phyloP scores from a whole-genome alignment of 2,113 vertebrate species.

The Hemiprocne comata region DNA sequence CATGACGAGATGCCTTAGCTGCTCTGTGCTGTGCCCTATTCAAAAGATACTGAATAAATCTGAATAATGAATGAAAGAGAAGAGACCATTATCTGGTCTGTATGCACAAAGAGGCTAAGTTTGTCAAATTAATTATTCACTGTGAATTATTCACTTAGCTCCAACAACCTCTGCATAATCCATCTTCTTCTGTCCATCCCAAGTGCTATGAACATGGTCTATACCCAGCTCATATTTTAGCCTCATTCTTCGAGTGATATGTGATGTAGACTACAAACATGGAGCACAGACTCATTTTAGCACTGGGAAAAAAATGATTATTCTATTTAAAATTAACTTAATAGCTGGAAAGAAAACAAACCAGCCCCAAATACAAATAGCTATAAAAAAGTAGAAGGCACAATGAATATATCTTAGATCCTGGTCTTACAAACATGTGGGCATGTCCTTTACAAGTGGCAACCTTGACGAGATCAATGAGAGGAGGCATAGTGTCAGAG shows the following conservation, averaged over 20 bases:
- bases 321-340: background rate
- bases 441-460: background rate
- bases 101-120: constrained; percentile 25
- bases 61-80: constrained; percentile 30
- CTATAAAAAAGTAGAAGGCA: background rate
- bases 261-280: background rate
- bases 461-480: background rate
- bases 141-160: constrained; percentile 55
- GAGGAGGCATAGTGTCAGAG: background rate
- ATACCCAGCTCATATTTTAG: background rate
- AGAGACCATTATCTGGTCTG: constrained; percentile 38
- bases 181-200: constrained; percentile 31
- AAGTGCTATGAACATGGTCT: background rate
- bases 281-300: background rate
- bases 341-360: background rate
- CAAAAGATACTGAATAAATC: constrained; percentile 49
- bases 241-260: background rate
- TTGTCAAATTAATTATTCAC: constrained; percentile 67
- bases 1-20: background rate
- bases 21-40: background rate
- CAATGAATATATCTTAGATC: background rate
- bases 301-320: background rate
- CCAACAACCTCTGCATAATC: constrained; percentile 38
- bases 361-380: background rate
- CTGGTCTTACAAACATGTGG: background rate